Conservation (phyloP, 2,797 vertebrate species). For the Erethizon dorsatum region DNA sequence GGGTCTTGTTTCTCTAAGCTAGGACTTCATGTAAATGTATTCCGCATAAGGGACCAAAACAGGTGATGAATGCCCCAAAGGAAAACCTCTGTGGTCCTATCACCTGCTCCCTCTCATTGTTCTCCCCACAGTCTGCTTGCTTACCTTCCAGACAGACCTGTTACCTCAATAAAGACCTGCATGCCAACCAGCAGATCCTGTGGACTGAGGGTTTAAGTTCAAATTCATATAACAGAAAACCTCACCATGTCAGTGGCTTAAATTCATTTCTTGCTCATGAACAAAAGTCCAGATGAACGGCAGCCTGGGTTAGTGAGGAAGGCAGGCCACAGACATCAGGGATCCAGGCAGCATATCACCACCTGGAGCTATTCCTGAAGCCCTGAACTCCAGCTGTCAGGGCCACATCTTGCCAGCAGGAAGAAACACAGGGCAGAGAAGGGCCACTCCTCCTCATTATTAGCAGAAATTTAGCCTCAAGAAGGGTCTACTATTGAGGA, state of each 20-base stretch:
- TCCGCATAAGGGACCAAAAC: background rate
- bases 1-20: background rate
- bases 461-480: background rate
- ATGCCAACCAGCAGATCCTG: background rate
- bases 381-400: background rate
- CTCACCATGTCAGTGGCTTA: background rate
- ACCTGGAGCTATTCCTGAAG: rapidly evolving
- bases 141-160: background rate
- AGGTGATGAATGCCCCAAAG: background rate
- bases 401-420: background rate
- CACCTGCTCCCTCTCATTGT: background rate
- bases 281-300: background rate
- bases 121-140: too few relatives aligned
- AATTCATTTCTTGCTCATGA: background rate
- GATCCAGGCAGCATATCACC: rapidly evolving
- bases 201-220: background rate
- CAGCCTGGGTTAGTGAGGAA: background rate
- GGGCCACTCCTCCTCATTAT: background rate
- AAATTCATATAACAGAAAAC: background rate
- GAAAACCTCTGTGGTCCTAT: background rate
- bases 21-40: rapidly evolving
- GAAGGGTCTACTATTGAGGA: background rate
- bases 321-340: background rate
- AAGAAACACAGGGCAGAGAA: background rate
- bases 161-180: rapidly evolving